Conservation (phyloP, 1,140 invertebrate species). For the Lineus longissimus region DNA sequence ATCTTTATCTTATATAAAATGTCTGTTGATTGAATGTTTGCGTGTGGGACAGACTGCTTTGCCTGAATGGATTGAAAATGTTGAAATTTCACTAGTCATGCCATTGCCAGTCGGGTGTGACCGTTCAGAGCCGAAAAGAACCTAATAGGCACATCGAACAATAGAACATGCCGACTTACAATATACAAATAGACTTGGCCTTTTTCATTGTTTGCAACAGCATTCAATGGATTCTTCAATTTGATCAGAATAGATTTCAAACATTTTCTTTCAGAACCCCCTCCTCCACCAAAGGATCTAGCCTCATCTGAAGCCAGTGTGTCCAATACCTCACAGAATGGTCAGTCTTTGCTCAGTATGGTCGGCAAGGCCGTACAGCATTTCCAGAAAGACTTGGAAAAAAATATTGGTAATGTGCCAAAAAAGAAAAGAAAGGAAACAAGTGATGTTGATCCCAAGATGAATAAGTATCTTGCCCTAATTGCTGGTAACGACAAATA, state of each 20-base stretch:
- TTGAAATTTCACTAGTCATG: no score
- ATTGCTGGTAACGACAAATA: neutral
- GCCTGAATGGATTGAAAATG: no score
- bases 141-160: no score
- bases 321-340: neutral
- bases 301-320: neutral
- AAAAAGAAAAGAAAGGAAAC: neutral
- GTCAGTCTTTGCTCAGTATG: constrained; percentile 14
- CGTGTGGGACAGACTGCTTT: no score
- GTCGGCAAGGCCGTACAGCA: constrained; percentile 12
- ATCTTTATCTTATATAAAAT: neutral
- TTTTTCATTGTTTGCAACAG: no score
- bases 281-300: neutral
- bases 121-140: no score
- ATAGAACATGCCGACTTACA: no score
- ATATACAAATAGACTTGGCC: no score
- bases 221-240: no score
- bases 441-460: neutral
- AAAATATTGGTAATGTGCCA: neutral
- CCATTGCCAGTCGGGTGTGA: no score
- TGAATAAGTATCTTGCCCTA: neutral
- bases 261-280: neutral
- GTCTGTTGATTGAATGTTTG: no score
- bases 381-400: neutral
- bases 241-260: no score